Evolutionary conservation across 1,140 invertebrate genomes (phyloP).

Genomic region (Drosophila repletoides): DNA sequence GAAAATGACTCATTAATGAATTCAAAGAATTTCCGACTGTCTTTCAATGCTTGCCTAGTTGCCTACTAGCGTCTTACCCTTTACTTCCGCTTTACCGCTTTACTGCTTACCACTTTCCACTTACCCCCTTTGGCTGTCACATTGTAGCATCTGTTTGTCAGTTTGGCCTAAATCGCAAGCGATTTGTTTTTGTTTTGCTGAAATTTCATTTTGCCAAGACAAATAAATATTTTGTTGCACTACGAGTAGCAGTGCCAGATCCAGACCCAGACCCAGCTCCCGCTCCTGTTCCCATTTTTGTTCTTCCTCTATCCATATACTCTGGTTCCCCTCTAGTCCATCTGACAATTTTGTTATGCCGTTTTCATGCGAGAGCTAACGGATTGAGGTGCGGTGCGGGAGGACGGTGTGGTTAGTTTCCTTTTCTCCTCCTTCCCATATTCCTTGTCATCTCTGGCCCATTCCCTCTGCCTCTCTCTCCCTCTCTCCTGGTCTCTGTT

Average conservation of each 20-base stretch:
- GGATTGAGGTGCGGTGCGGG: not conserved
- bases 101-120: no score
- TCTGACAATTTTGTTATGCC: slow-evolving; percentile 55
- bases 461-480: not conserved
- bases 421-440: slow-evolving; percentile 8
- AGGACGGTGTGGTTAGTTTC: slow-evolving; percentile 12
- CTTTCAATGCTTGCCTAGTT: not conserved
- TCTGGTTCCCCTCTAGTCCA: not conserved
- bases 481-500: slow-evolving; percentile 28
- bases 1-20: not conserved
- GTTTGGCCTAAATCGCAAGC: slow-evolving; percentile 24
- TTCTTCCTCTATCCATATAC: not conserved
- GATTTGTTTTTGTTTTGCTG: slow-evolving; percentile 5
- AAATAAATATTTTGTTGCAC: slow-evolving; percentile 55
- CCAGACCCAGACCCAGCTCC: no score
- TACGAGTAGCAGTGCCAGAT: not conserved
- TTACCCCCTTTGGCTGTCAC: not conserved
- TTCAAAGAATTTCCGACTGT: not conserved
- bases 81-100: not conserved
- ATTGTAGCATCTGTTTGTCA: slow-evolving; percentile 10
- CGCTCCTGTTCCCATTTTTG: no score
- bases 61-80: not conserved
- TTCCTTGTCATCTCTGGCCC: no score
- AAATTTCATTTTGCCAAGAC: slow-evolving; percentile 13
- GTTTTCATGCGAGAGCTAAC: slow-evolving; percentile 54